Evolutionary conservation across 1,140 invertebrate genomes (phyloP), one percentile per base, ranked within the genome.

Genomic region (Goniozus legneri): DNA sequence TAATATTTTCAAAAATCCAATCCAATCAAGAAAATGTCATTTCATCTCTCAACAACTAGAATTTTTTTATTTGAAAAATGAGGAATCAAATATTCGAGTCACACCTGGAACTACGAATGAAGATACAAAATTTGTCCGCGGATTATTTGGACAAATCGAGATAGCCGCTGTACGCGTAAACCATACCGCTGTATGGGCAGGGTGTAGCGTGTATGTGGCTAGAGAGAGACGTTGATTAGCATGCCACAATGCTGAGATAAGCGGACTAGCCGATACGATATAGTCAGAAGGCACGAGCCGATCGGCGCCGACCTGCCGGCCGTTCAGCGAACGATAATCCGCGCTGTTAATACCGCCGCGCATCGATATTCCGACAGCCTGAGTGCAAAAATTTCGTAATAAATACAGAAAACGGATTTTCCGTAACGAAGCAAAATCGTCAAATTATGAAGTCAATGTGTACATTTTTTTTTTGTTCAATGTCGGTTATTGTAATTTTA

Each of bases 121-220:
- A 51, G 56, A 54, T 47, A 54, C 52, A 44, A 48, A 48, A 58
- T 62, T 55, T 56, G 60, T 58, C 44, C 40, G 24, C 33, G 62
- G 60, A 62, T 62, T 62, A 62, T 60, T 64, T 50, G 54, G 55
- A 60, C 52, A 55, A 62, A 64, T 62, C 57, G 57, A 53, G 62
- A 64, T 62, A 64, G 60, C 61, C 48, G n/a, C n/a, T n/a, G n/a
- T n/a, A n/a, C n/a, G n/a, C n/a, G n/a, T n/a, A n/a, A n/a, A n/a
- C n/a, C n/a, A n/a, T n/a, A n/a, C n/a, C n/a, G n/a, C n/a, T 27
- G 51, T 19, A 42, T 45, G 47, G 34, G 50, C 56, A 51, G 43
- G 55, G 33, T 47, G n/a, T 48, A 43, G 34, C 35, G 38, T 41
- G 37, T 53, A 62, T 57, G 51, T 34, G 51, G 49, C 34, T 54